Evolutionary conservation across 2,888 invertebrate species (phyloP).

Genomic region (Acanthococcus lagerstroemiae): DNA sequence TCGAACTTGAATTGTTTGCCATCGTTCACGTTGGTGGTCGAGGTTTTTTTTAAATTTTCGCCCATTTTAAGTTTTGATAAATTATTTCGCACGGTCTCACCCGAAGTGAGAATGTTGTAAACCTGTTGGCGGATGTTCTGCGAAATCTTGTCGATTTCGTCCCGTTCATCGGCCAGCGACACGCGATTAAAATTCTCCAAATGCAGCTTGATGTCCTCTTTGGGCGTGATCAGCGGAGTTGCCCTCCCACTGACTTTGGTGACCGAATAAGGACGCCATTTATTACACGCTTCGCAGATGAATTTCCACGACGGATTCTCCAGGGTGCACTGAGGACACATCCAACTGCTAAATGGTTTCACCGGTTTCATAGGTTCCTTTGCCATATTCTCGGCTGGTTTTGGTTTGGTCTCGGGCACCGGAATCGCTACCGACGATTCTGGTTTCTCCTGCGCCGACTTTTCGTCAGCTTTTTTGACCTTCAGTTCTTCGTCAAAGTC

Average conservation of each 20-base stretch:
- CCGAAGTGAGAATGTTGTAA: not conserved
- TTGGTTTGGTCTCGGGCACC: not conserved
- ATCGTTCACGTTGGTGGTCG: not conserved
- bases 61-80: not conserved
- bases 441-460: not conserved
- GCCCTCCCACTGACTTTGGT: not conserved
- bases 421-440: not conserved
- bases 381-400: not conserved
- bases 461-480: not conserved
- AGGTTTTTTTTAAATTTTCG: not conserved
- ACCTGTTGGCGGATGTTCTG: not conserved
- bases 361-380: not conserved
- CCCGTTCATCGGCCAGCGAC: not conserved
- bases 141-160: not conserved
- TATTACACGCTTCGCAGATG: conserved; percentile 53
- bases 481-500: not conserved
- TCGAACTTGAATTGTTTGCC: not conserved
- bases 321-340: conserved; percentile 51
- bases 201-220: not conserved
- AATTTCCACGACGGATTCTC: conserved; percentile 53
- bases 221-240: not conserved
- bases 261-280: conserved; percentile 26
- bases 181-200: not conserved
- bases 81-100: not conserved
- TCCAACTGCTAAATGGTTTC: conserved; percentile 42